These are phyloP conservation scores for Leucopsar rothschildi DNA, from an alignment of 2,113 vertebrate genomes.

Conservation along the genomic window DNA sequence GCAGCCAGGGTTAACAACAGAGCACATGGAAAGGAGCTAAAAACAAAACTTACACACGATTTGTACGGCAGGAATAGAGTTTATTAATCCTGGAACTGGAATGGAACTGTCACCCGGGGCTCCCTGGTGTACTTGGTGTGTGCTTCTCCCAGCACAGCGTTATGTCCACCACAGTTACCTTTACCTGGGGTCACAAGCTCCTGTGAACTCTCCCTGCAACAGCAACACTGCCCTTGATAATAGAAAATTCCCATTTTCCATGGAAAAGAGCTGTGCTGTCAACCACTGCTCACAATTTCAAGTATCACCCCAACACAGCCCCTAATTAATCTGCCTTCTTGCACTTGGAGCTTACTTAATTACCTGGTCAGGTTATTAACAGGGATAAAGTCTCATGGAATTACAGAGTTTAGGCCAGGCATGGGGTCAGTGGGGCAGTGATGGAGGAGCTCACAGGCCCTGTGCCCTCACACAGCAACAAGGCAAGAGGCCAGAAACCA, in stretches of 20 bases:
- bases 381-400: neutral
- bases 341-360: neutral
- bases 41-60: fast-evolving
- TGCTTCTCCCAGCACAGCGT: fast-evolving
- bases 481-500: neutral
- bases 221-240: neutral
- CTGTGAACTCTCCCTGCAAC: neutral
- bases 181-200: neutral
- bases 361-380: neutral
- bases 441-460: neutral
- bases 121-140: fast-evolving
- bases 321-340: neutral
- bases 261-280: neutral
- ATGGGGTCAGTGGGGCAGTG: neutral
- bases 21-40: no score
- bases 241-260: fast-evolving
- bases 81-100: neutral
- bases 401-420: no score
- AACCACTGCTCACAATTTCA: neutral
- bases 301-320: fast-evolving
- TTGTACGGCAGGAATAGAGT: fast-evolving
- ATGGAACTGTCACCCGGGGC: neutral
- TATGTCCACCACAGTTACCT: fast-evolving
- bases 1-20: neutral
- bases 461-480: neutral